Conservation (phyloP, 2,113 vertebrate genomes). For the Protobothrops mucrosquamatus region DNA sequence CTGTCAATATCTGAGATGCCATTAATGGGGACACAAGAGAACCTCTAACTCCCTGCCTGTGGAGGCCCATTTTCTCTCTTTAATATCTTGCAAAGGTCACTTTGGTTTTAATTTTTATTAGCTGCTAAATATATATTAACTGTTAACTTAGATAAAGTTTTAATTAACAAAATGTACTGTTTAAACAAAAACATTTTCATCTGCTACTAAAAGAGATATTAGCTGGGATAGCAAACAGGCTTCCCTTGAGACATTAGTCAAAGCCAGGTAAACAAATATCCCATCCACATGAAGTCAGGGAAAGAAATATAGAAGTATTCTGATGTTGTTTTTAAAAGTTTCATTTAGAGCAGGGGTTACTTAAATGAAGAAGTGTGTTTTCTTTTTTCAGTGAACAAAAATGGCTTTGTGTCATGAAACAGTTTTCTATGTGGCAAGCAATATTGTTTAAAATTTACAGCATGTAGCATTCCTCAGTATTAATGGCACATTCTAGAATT, state of each 20-base stretch:
- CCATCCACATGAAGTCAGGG: neutral
- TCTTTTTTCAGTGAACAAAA: neutral
- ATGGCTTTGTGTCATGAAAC: neutral
- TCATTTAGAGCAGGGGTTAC: neutral
- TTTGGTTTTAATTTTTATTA: neutral
- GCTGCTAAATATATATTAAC: neutral
- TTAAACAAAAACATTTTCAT: neutral
- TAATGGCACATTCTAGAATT: neutral
- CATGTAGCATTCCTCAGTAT: neutral
- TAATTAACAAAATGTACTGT: neutral
- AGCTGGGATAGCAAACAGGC: neutral
- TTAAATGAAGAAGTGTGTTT: neutral
- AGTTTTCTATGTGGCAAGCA: neutral
- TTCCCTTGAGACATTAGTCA: neutral
- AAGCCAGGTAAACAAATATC: neutral
- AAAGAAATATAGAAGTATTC: neutral
- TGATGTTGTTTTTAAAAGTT: neutral
- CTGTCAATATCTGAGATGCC: neutral
- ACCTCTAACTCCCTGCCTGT: neutral
- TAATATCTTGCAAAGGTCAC: neutral
- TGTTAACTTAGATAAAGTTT: neutral
- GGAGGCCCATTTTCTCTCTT: neutral
- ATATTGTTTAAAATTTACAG: neutral
- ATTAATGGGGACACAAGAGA: neutral
- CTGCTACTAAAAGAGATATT: neutral